These are phyloP conservation scores for Parauchenoglanis ngamensis DNA, from an alignment of 2,797 vertebrate genomes.

Conservation along the genomic window DNA sequence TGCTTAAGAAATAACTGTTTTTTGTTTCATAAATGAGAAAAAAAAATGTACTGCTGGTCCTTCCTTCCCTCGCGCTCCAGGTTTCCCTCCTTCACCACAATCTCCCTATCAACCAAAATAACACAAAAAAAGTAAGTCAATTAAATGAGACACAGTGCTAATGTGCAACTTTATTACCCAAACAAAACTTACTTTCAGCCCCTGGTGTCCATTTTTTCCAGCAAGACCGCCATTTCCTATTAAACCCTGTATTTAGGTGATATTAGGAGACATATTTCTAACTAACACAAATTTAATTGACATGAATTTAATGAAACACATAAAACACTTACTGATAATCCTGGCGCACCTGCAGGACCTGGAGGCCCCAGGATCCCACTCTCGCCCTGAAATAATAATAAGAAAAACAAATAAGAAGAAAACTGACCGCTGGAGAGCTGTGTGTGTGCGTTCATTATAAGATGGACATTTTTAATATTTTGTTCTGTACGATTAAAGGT, in stretches of 20 bases:
- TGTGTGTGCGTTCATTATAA: not conserved
- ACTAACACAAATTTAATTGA: not conserved
- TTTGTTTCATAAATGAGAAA: slow-evolving; percentile 11
- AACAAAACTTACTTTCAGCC: slow-evolving; percentile 67
- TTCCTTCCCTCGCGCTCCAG: slow-evolving; percentile 64
- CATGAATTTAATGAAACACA: not conserved
- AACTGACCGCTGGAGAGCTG: not conserved
- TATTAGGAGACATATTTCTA: not conserved
- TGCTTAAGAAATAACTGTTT: not conserved
- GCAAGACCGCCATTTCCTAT: slow-evolving; percentile 65
- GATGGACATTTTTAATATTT: not conserved
- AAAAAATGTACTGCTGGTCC: slow-evolving; percentile 63
- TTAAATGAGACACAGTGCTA: too few species aligned
- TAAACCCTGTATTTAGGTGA: slow-evolving; percentile 62
- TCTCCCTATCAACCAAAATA: slow-evolving; percentile 65
- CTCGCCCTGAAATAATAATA: slow-evolving; percentile 66
- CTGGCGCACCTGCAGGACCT: slow-evolving; percentile 65
- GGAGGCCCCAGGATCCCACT: slow-evolving; percentile 64
- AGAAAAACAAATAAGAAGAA: not conserved
- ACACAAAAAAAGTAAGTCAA: not conserved
- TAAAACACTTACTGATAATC: slow-evolving; percentile 62
- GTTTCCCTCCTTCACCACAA: slow-evolving; percentile 62
- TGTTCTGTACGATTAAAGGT: not conserved
- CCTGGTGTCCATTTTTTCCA: slow-evolving; percentile 67
- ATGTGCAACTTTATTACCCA: not conserved